These are phyloP conservation scores for Ophion obscuratus DNA, from an alignment of 2,888 invertebrate genomes.

Conservation along the genomic window DNA sequence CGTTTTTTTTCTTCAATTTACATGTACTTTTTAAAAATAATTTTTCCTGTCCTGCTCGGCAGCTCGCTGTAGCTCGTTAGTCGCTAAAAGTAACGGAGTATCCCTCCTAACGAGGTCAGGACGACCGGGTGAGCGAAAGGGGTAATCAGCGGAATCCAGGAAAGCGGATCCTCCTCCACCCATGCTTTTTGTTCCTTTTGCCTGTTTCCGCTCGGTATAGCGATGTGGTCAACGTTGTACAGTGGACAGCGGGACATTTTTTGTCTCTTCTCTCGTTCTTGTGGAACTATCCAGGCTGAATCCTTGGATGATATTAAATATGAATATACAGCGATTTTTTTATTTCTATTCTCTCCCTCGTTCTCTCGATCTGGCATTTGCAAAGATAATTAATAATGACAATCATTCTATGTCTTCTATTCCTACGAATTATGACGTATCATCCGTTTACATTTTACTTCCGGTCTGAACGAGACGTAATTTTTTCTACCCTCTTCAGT, in stretches of 20 bases:
- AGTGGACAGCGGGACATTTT: constrained; percentile 4
- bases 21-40: constrained; percentile 1
- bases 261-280: not conserved
- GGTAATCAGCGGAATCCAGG: constrained; percentile 64
- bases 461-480: not conserved
- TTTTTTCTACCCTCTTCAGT: not conserved
- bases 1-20: constrained; percentile 11
- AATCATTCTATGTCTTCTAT: not conserved
- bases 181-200: not conserved
- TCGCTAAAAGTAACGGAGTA: constrained; percentile 77
- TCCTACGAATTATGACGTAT: not conserved
- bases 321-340: not conserved
- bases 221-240: constrained; percentile 17
- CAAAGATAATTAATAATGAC: constrained; percentile 2
- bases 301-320: not conserved
- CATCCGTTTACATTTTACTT: not conserved
- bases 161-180: constrained; percentile 52
- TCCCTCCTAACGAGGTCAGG: constrained; percentile 74
- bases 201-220: not conserved
- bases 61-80: constrained; percentile 64
- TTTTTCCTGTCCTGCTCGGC: constrained; percentile 21
- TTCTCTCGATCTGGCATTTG: not conserved
- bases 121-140: constrained; percentile 58
- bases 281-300: not conserved
- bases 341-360: not conserved